Base-by-base conservation (phyloP, 2,113 vertebrate species). In the Ophthalmotilapia sp. region DNA sequence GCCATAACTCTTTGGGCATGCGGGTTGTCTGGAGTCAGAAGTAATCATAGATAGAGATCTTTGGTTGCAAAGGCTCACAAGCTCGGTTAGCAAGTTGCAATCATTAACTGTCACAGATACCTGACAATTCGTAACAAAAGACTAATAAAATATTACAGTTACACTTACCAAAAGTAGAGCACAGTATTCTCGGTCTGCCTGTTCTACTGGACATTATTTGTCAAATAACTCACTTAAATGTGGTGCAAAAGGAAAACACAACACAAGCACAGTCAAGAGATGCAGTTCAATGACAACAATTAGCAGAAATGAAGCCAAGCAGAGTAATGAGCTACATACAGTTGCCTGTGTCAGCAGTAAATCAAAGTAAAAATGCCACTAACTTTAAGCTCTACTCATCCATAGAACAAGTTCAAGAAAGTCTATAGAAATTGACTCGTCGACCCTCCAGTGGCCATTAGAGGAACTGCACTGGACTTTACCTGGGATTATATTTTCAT, bases 401-500 rank as follows among this genome's bases (percentile, higher is more conserved):
- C 15, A 77, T 15, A 31, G 9, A 26, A 49, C 45, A 29, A 12
- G 42, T 77, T 49, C 10, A 26, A 26, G 19, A 47, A 49, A 9
- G 45, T 77, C 45, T 51, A 77, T 77, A 19, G 23, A 77, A 19
- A 77, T 9, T 51, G 45, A 77, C 45, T 49, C 4, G 9, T 31
- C 6, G 15, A 49, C 10, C 26, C 10, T n/a, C 73, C 26, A 33
- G 73, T 33, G 73, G 17, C 73, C 26, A 33, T 51, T 1, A 77
- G 45, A 77, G 15, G 6, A 77, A 91, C 88, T 83, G 77, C 62
- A 33, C 86, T 79, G 26, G 70, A 89, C 15, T 73, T 81, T 84
- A 80, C 81, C 79, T 83, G 83, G 31, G 87, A 86, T 53, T 17
- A 75, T 49, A 31, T 49, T 91, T 88, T 77, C 62, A 90, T 86